Conservation (phyloP, 2,888 invertebrate species). For the Cylindroiulus punctatus region DNA sequence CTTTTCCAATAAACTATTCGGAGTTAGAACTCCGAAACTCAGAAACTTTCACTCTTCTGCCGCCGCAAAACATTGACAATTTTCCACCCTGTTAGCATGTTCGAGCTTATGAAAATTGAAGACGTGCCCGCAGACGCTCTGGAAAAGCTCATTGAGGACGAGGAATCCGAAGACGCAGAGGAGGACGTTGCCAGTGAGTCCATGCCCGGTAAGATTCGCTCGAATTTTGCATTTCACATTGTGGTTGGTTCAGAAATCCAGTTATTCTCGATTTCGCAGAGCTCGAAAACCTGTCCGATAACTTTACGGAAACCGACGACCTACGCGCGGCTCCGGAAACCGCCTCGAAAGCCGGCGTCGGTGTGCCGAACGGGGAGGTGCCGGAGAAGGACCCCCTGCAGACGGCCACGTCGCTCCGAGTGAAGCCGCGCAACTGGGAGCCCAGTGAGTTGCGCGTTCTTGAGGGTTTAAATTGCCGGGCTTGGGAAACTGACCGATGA, state of each 20-base stretch:
- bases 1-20: too few relatives aligned
- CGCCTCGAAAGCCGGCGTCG: background rate
- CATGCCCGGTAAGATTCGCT: background rate
- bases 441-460: background rate
- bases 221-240: too few relatives aligned
- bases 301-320: background rate
- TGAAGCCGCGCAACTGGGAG: background rate
- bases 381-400: background rate
- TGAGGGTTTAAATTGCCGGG: too few relatives aligned
- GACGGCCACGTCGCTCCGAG: background rate
- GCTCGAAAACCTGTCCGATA: background rate
- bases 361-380: background rate
- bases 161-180: background rate
- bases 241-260: too few relatives aligned
- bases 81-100: background rate
- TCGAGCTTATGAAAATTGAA: background rate
- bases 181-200: background rate
- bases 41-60: background rate
- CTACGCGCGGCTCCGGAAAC: background rate
- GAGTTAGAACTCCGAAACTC: background rate
- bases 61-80: background rate
- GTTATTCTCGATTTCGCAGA: background rate
- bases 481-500: too few relatives aligned
- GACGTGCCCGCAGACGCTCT: background rate
- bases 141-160: background rate